phyloP scores from a whole-genome alignment of 2,797 vertebrate species.

The Acropternis orthonyx region DNA sequence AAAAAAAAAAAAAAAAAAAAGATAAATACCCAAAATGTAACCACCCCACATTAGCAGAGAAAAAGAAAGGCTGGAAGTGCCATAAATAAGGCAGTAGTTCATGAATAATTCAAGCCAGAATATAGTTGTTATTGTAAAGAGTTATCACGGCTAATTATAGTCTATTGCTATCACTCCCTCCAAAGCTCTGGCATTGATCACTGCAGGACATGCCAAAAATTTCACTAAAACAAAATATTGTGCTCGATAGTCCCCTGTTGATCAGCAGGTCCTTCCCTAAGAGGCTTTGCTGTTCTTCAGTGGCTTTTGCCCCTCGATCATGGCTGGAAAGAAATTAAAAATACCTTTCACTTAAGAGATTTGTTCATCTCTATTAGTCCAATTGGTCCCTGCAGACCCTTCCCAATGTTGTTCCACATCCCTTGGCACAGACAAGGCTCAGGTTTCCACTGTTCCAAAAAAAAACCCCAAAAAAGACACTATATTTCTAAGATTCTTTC shows the following conservation, averaged over 20 bases:
- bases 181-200: conserved; percentile 40
- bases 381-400: neutral
- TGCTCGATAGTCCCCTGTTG: neutral
- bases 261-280: neutral
- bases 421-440: neutral
- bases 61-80: neutral
- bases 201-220: conserved; percentile 49
- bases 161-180: neutral
- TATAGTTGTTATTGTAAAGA: conserved; percentile 44
- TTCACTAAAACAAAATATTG: conserved; percentile 41
- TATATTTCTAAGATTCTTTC: neutral
- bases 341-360: neutral
- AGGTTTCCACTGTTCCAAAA: neutral
- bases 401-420: neutral
- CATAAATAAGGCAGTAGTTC: conserved; percentile 10
- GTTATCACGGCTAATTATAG: conserved; percentile 53
- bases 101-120: conserved; percentile 56
- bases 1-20: neutral
- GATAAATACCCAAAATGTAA: neutral
- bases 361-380: neutral
- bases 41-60: neutral
- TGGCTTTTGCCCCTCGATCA: neutral
- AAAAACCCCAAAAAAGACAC: neutral
- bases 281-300: neutral
- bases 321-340: neutral